These are phyloP conservation scores for Lapara coniferarum DNA, from an alignment of 2,888 invertebrate species.

Conservation along the genomic window DNA sequence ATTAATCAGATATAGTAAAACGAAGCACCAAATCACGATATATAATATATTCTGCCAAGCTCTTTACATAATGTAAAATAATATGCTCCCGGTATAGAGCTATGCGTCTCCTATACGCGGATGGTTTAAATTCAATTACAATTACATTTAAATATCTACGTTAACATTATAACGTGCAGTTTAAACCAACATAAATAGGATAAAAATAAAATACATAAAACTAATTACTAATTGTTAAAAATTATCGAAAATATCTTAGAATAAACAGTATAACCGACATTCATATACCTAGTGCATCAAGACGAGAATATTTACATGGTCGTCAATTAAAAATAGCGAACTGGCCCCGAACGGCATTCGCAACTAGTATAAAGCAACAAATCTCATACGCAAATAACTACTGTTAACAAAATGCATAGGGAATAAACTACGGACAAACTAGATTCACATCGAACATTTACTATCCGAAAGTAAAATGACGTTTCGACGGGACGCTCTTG, in stretches of 20 bases:
- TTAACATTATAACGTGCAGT: slow-evolving; percentile 60
- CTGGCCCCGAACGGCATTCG: not conserved
- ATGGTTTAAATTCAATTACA: slow-evolving; percentile 33
- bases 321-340: slow-evolving; percentile 31
- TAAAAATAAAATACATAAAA: slow-evolving; percentile 62
- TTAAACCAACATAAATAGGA: slow-evolving; percentile 64
- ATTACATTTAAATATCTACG: slow-evolving; percentile 47
- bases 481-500: slow-evolving; percentile 1
- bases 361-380: slow-evolving; percentile 45
- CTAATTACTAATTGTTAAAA: slow-evolving; percentile 62
- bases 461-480: slow-evolving; percentile 32
- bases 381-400: slow-evolving; percentile 52
- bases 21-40: slow-evolving; percentile 81
- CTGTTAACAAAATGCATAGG: slow-evolving; percentile 59
- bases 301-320: slow-evolving; percentile 61
- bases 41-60: slow-evolving; percentile 68
- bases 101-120: slow-evolving; percentile 34
- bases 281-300: slow-evolving; percentile 17
- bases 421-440: slow-evolving; percentile 48
- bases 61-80: slow-evolving; percentile 62
- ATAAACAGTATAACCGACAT: slow-evolving; percentile 36
- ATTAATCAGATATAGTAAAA: slow-evolving; percentile 74
- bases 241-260: slow-evolving; percentile 44
- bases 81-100: slow-evolving; percentile 7
- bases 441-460: slow-evolving; percentile 41